Evolutionary conservation across 2,888 invertebrate genomes (phyloP).

Genomic region (Drosophila mettleri): DNA sequence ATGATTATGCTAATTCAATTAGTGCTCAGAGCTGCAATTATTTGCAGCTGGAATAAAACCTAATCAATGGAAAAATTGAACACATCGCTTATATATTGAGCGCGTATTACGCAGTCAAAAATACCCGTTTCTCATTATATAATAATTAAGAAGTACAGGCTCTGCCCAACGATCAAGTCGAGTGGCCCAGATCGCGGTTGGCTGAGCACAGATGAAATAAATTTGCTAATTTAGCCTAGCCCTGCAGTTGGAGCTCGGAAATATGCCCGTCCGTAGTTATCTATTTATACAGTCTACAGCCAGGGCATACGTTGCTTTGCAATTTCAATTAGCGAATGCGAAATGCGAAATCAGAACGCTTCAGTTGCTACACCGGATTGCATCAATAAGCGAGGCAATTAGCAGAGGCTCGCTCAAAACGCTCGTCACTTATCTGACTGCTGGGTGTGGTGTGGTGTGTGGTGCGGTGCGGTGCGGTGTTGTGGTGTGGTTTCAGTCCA

Average conservation of each 20-base stretch:
- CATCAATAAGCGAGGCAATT: conserved; percentile 57
- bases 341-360: conserved; percentile 30
- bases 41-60: no score
- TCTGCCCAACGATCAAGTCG: not conserved
- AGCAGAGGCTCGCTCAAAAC: conserved; percentile 31
- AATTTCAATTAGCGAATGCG: conserved; percentile 52
- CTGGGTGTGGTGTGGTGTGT: not conserved
- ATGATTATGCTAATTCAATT: no score
- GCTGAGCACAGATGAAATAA: not conserved
- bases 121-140: not conserved
- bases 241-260: not conserved
- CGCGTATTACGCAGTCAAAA: not conserved
- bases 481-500: no score
- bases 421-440: conserved; percentile 34
- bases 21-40: no score
- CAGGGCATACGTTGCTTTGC: conserved; percentile 14
- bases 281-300: not conserved
- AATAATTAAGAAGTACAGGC: not conserved
- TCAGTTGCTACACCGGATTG: conserved; percentile 40
- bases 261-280: not conserved
- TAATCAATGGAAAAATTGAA: no score
- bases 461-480: not conserved
- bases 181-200: not conserved
- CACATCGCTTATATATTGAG: no score
- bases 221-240: not conserved